These are phyloP conservation scores for Standfussiana lucernea DNA, from an alignment of 2,888 invertebrate genomes.

Conservation along the genomic window DNA sequence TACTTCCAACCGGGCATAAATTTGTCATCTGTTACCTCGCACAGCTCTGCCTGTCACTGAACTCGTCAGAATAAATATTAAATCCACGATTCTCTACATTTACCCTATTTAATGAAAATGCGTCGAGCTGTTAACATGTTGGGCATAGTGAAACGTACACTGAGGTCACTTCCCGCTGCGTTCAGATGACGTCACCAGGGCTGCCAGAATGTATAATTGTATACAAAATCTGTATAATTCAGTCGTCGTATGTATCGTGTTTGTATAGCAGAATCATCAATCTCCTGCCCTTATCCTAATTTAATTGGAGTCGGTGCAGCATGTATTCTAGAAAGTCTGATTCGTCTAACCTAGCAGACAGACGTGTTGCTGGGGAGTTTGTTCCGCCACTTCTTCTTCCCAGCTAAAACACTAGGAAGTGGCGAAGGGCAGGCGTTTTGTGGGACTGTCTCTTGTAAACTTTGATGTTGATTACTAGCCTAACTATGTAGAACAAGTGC, in stretches of 20 bases:
- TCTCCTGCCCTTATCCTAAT: not conserved
- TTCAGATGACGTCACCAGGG: constrained; percentile 34
- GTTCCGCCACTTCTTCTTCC: too few relatives aligned
- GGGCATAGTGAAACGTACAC: constrained; percentile 43
- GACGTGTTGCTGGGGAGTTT: too few relatives aligned
- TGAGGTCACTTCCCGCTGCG: constrained; percentile 23
- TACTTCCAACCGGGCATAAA: not conserved
- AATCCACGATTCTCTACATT: constrained; percentile 6
- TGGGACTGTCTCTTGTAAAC: too few relatives aligned
- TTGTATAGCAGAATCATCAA: not conserved
- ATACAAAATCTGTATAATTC: not conserved
- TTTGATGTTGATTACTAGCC: too few relatives aligned
- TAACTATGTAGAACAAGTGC: too few relatives aligned
- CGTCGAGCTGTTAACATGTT: constrained; percentile 23
- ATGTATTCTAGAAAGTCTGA: too few relatives aligned
- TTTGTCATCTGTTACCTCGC: not conserved
- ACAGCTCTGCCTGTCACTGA: not conserved
- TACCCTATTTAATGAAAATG: constrained; percentile 37
- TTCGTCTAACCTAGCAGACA: too few relatives aligned
- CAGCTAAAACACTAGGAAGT: too few relatives aligned
- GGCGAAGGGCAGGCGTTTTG: too few relatives aligned
- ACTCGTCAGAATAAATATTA: constrained; percentile 11
- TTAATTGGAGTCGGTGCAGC: not conserved
- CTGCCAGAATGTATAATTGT: not conserved
- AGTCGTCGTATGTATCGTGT: not conserved